phyloP scores from a whole-genome alignment of 2,888 invertebrate genomes.

The Microplitis deprimator region DNA sequence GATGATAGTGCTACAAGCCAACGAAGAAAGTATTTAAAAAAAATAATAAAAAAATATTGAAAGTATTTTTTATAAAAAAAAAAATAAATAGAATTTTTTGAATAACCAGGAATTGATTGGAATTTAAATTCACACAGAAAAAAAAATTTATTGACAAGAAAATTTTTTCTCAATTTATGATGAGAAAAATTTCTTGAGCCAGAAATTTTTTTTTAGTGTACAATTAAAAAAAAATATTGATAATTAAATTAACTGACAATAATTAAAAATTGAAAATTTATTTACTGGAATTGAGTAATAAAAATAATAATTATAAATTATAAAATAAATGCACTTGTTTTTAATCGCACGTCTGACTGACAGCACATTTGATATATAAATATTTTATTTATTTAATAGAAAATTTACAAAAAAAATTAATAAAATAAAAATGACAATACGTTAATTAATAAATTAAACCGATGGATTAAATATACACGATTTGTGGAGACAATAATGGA shows the following conservation, averaged over 20 bases:
- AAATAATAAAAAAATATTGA: slow-evolving; percentile 45
- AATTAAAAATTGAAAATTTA: slow-evolving; percentile 32
- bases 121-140: too few species aligned
- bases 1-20: slow-evolving; percentile 48
- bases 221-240: not conserved
- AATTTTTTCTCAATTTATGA: not conserved
- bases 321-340: slow-evolving; percentile 50
- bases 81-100: not conserved
- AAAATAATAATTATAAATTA: slow-evolving; percentile 14
- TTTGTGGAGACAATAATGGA: slow-evolving; percentile 21
- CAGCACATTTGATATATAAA: slow-evolving; percentile 27
- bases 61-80: slow-evolving; percentile 33
- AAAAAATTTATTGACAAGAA: too few species aligned
- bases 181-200: slow-evolving; percentile 37
- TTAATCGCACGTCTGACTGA: slow-evolving; percentile 43
- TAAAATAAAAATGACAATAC: slow-evolving; percentile 11
- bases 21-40: slow-evolving; percentile 45
- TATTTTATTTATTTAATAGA: slow-evolving; percentile 29
- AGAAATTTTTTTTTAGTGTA: not conserved
- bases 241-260: slow-evolving; percentile 20
- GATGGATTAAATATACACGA: slow-evolving; percentile 10
- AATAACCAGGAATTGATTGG: too few species aligned
- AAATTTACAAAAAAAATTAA: not conserved
- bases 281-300: slow-evolving; percentile 9
- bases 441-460: not conserved